These are phyloP conservation scores for Callimorpha dominula DNA, from an alignment of 2,888 invertebrate species.

Conservation along the genomic window DNA sequence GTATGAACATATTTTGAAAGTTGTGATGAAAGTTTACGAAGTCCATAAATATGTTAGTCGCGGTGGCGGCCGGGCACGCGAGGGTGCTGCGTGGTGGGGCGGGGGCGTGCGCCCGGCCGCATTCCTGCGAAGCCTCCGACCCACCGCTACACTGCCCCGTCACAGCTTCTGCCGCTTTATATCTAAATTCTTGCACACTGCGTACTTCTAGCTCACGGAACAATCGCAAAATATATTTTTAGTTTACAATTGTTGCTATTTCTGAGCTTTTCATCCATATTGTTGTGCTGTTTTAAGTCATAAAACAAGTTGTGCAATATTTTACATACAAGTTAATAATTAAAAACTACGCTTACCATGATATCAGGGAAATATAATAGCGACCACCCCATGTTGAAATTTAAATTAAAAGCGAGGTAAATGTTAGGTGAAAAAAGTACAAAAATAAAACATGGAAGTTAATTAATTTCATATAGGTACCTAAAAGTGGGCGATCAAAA, in stretches of 20 bases:
- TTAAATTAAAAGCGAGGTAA: background rate
- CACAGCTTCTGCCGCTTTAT: slow-evolving; percentile 67
- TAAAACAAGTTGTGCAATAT: background rate
- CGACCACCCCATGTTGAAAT: background rate
- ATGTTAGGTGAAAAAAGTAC: background rate
- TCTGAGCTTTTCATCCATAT: background rate
- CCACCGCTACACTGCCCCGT: slow-evolving; percentile 56
- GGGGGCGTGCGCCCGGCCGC: slow-evolving; percentile 70
- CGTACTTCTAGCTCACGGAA: slow-evolving; percentile 9
- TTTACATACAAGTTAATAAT: background rate
- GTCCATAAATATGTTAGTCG: slow-evolving; percentile 48
- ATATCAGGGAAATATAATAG: background rate
- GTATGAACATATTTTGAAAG: slow-evolving; percentile 40
- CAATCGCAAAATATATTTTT: slow-evolving; percentile 5
- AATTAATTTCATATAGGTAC: background rate
- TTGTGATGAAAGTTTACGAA: slow-evolving; percentile 46
- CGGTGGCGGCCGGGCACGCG: slow-evolving; percentile 35
- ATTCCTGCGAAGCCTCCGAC: slow-evolving; percentile 82
- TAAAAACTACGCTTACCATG: background rate
- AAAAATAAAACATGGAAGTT: too few relatives aligned
- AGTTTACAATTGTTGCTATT: background rate
- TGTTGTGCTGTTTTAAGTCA: background rate
- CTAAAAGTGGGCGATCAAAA: background rate
- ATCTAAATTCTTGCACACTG: slow-evolving; percentile 57
- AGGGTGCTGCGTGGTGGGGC: slow-evolving; percentile 33